These are phyloP conservation scores for Fratercula arctica DNA, from an alignment of 2,797 vertebrate genomes.

Conservation along the genomic window DNA sequence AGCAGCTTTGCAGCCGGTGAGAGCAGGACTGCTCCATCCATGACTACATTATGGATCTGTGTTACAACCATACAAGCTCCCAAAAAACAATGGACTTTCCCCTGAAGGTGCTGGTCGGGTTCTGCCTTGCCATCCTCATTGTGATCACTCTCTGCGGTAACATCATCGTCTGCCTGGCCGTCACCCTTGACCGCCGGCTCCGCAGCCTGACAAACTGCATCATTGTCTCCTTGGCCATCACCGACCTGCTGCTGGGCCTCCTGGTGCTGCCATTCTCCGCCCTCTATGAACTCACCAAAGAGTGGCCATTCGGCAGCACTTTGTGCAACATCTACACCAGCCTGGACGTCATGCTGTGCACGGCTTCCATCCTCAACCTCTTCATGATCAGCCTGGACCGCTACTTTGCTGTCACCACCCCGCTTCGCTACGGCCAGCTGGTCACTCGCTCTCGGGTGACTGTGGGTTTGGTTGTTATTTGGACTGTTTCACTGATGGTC, in stretches of 20 bases:
- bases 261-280: slow-evolving; percentile 92
- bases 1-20: background rate
- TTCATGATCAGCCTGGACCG: slow-evolving; percentile 93
- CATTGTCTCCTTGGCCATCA: slow-evolving; percentile 89
- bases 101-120: slow-evolving; percentile 68
- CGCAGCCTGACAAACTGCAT: slow-evolving; percentile 89
- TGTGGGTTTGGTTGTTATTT: slow-evolving; percentile 83
- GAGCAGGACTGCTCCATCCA: background rate
- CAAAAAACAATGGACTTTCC: background rate
- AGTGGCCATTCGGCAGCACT: slow-evolving; percentile 83
- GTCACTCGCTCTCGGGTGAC: slow-evolving; percentile 83
- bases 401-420: slow-evolving; percentile 87
- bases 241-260: slow-evolving; percentile 90
- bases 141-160: slow-evolving; percentile 87
- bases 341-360: slow-evolving; percentile 90
- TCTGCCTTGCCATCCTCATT: slow-evolving; percentile 81
- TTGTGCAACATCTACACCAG: slow-evolving; percentile 92
- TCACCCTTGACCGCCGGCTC: slow-evolving; percentile 86
- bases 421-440: slow-evolving; percentile 84
- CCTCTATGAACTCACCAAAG: slow-evolving; percentile 79
- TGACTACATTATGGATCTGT: slow-evolving; percentile 39
- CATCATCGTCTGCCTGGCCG: slow-evolving; percentile 88
- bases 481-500: slow-evolving; percentile 84
- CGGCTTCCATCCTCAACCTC: slow-evolving; percentile 93
- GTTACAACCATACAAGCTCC: slow-evolving; percentile 38